Evolutionary conservation across 2,888 invertebrate genomes (phyloP).

Genomic region (Trisateles emortualis): DNA sequence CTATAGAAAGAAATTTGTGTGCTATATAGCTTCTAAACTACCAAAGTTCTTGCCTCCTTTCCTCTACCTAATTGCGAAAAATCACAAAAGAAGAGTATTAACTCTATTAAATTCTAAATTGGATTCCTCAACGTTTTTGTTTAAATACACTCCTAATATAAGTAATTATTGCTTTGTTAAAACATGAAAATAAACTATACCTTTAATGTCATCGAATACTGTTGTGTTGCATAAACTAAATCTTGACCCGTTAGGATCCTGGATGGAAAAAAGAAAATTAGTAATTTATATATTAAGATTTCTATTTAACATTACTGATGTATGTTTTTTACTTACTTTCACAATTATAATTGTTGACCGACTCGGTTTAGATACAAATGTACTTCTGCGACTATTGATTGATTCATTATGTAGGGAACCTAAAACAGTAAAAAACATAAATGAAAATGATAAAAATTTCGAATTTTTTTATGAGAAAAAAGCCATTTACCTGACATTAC

Average conservation of each 20-base stretch:
- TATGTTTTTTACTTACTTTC: constrained; percentile 62
- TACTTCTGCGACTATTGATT: constrained; percentile 78
- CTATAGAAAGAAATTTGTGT: too few species aligned
- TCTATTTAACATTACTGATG: too few species aligned
- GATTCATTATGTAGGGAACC: constrained; percentile 83
- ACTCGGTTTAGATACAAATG: constrained; percentile 75
- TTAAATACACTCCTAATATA: neutral
- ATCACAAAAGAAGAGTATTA: too few species aligned
- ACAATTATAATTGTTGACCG: constrained; percentile 77
- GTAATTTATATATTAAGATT: neutral
- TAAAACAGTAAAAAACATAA: constrained; percentile 50
- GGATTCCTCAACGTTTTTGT: too few species aligned
- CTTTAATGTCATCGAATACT: constrained; percentile 71
- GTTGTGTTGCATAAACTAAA: constrained; percentile 66
- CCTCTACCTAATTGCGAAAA: too few species aligned
- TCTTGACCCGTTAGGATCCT: constrained; percentile 73
- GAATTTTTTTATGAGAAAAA: constrained; percentile 33
- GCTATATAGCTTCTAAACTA: too few species aligned
- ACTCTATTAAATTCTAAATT: too few species aligned
- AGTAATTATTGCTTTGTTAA: neutral
- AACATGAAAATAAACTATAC: constrained; percentile 47
- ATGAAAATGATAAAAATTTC: constrained; percentile 16
- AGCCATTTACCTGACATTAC: constrained; percentile 83
- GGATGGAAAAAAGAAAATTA: constrained; percentile 38
- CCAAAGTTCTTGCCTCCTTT: too few species aligned